Evolutionary conservation across 2,797 vertebrate genomes (phyloP).

Genomic region (Hapalemur alaotrensis): DNA sequence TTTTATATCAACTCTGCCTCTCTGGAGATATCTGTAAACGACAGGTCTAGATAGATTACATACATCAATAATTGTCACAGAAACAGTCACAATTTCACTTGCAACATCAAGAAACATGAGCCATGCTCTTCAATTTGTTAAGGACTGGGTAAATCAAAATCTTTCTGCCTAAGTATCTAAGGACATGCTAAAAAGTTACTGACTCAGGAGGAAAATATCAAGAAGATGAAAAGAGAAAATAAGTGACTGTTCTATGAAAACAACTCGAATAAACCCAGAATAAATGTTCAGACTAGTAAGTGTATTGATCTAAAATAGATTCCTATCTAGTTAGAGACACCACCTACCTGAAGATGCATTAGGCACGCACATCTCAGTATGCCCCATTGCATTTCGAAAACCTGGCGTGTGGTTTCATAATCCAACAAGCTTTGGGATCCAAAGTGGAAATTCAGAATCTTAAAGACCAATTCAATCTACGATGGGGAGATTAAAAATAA

Average conservation of each 20-base stretch:
- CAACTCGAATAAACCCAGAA: background rate
- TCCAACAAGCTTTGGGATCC: background rate
- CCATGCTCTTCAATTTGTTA: background rate
- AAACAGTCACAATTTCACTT: background rate
- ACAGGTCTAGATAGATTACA: background rate
- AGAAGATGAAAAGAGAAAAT: background rate
- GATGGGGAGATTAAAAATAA: background rate
- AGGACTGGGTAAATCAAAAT: background rate
- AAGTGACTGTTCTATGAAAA: background rate
- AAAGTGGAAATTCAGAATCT: constrained; percentile 44
- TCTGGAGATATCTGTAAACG: background rate
- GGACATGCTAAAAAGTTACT: background rate
- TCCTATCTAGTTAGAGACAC: background rate
- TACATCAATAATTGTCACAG: background rate
- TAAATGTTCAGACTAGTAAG: background rate
- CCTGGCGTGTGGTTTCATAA: constrained; percentile 25
- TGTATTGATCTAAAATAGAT: background rate
- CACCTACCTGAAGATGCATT: background rate
- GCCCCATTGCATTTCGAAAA: constrained; percentile 27
- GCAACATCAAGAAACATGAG: background rate
- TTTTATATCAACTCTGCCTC: background rate
- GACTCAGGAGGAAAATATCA: background rate
- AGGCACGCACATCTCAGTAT: background rate
- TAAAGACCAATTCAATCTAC: background rate
- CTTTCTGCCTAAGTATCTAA: background rate